Percentiles rank a stretch among this genome's conserved stretches.
Conservation (phyloP, 2,797 vertebrate species). For the Buceros bicornis region DNA sequence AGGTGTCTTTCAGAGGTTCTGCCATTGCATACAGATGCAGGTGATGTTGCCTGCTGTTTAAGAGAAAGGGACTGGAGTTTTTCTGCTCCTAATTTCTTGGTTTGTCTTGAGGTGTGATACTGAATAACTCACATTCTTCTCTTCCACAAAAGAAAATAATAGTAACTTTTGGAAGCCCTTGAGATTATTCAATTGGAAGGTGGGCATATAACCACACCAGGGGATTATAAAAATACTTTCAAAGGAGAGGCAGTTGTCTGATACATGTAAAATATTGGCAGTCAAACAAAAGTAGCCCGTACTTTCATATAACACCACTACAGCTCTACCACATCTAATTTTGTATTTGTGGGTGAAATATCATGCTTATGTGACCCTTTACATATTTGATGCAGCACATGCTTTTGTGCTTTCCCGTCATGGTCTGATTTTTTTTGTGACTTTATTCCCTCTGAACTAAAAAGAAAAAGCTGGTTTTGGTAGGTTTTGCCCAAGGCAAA, state of each 20-base stretch:
- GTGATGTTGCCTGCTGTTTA: not conserved
- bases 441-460: not conserved
- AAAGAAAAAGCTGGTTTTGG: not conserved
- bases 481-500: not conserved
- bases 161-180: not conserved
- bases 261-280: not conserved
- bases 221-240: not conserved
- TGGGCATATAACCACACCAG: not conserved
- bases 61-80: not conserved
- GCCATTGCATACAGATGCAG: not conserved
- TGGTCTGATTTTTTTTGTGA: not conserved
- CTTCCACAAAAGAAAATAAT: not conserved
- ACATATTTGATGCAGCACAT: not conserved
- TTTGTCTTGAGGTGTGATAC: not conserved
- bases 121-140: not conserved
- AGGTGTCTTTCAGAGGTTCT: not conserved
- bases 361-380: not conserved
- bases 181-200: not conserved
- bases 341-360: not conserved
- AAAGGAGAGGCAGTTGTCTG: not conserved
- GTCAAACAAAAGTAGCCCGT: not conserved
- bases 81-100: not conserved
- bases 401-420: not conserved
- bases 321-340: not conserved
- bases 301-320: not conserved